phyloP scores from a whole-genome alignment of 2,797 vertebrate genomes.

The Sebastes variabilis region DNA sequence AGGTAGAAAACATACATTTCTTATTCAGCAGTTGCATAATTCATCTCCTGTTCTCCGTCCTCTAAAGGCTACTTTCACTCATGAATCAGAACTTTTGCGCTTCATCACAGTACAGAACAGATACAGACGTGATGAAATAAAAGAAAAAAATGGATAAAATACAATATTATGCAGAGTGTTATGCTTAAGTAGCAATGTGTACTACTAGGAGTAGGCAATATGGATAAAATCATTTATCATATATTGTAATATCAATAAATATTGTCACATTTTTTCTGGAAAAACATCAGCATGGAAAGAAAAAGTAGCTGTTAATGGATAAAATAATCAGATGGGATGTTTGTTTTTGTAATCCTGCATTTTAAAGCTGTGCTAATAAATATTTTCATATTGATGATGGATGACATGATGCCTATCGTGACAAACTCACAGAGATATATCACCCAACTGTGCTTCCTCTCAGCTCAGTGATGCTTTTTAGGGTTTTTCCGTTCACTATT shows the following conservation, averaged over 20 bases:
- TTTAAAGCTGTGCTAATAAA: neutral
- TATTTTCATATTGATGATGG: neutral
- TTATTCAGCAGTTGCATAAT: slow-evolving; percentile 21
- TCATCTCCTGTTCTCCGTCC: slow-evolving; percentile 4
- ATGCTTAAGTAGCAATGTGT: neutral
- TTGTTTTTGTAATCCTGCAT: neutral
- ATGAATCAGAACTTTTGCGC: neutral
- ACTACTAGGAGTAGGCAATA: neutral
- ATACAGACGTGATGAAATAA: slow-evolving; percentile 4
- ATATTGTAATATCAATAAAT: neutral
- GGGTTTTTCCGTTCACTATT: neutral
- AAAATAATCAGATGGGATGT: neutral
- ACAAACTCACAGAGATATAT: neutral
- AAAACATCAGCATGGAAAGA: neutral
- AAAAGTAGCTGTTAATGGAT: neutral
- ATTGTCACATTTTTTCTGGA: neutral
- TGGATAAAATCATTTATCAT: neutral
- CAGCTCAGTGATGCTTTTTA: neutral
- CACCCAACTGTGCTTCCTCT: neutral
- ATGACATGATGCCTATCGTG: neutral
- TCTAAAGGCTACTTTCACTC: slow-evolving; percentile 19
- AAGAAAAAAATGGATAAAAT: neutral
- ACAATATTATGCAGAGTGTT: neutral
- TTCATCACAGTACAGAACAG: neutral
- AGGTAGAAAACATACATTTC: slow-evolving; percentile 21